A percentile compares a stretch with the other conserved stretches of the same genome.
These are phyloP conservation scores for Cotesia glomerata DNA, from an alignment of 1,140 invertebrate species.

Conservation along the genomic window DNA sequence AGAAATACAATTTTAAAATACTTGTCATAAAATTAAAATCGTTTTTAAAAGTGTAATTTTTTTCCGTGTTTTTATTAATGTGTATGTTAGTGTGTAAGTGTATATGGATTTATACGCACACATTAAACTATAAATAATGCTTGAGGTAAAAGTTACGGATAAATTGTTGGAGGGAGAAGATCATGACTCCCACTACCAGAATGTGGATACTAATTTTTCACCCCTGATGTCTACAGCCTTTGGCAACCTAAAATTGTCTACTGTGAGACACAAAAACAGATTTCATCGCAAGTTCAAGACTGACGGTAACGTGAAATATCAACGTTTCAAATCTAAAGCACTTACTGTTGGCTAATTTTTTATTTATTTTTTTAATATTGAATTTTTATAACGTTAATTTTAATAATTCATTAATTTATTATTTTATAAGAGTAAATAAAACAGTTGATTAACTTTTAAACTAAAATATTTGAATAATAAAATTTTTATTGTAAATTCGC, in stretches of 20 bases:
- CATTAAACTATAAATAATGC: conserved; percentile 31
- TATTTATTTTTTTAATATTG: background rate
- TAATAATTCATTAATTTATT: no score
- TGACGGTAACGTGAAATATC: conserved; percentile 38
- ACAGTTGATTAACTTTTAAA: no score
- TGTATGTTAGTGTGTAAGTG: background rate
- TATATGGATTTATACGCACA: no score
- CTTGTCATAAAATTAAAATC: no score
- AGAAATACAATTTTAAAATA: no score
- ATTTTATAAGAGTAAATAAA: no score
- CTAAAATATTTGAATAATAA: no score
- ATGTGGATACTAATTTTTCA: conserved; percentile 30
- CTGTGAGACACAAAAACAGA: conserved; percentile 43
- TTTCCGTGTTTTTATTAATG: background rate
- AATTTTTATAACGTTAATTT: background rate
- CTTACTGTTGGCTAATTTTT: background rate
- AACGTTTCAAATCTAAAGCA: background rate
- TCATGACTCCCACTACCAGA: conserved; percentile 29
- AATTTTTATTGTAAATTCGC: no score
- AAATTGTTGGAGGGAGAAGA: conserved; percentile 38
- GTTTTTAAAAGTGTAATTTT: background rate
- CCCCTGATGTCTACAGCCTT: conserved; percentile 40
- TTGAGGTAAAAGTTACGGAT: conserved; percentile 38
- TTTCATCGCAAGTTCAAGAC: conserved; percentile 44
- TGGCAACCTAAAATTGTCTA: conserved; percentile 38